Base-by-base conservation (phyloP, 1,140 invertebrate species). In the Solenopsis invicta region DNA sequence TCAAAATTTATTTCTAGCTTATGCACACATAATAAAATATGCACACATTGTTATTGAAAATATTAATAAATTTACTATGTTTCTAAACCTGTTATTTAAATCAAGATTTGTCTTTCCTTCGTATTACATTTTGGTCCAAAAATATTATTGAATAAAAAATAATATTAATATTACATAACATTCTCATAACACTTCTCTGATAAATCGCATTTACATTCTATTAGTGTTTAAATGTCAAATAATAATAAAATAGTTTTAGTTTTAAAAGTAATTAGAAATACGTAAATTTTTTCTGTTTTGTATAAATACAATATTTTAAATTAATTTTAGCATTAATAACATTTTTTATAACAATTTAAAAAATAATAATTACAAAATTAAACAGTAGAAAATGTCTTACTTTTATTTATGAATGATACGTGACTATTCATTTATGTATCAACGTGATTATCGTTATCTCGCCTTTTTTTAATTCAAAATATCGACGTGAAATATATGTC, bases 321-420 rank as follows among this genome's bases (percentile, higher is more conserved):
- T 67, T 45, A 67, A n/a, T 66, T 66, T 41, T 4, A 66, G 5
- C 4, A 21, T 67, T 45, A 67, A 45, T 45, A 67, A 21, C 18
- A 50, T 29, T 21, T 34, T 72, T 29, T 72, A 13, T 52, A 24
- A 18, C 9, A 48, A 50, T 50, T 52, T 12, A n/a, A 0, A 72
- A 0, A 29, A 29, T 29, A 13, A 72, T 52, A 24, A 18, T 72
- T 3, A 16, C 29, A 24, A 21, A 67, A 67, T 45, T 45, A 21
- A 69, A 69, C 54, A 41, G 24, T 56, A 41, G 18, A 59, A 61
- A 5, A 34, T 18, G 50, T 71, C 4, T 34, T 52, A 4, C 0
- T 64, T 10, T 64, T 6, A 48, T 69, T 80, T 34, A 41, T 50
- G 37, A 66, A 78, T 78, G 18, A 21, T 67, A 41, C 16, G 45